A percentile compares a stretch with the other conserved stretches of the same genome.
Evolutionary conservation across 2,797 vertebrate species (phyloP).

Genomic region (Myotis daubentonii): DNA sequence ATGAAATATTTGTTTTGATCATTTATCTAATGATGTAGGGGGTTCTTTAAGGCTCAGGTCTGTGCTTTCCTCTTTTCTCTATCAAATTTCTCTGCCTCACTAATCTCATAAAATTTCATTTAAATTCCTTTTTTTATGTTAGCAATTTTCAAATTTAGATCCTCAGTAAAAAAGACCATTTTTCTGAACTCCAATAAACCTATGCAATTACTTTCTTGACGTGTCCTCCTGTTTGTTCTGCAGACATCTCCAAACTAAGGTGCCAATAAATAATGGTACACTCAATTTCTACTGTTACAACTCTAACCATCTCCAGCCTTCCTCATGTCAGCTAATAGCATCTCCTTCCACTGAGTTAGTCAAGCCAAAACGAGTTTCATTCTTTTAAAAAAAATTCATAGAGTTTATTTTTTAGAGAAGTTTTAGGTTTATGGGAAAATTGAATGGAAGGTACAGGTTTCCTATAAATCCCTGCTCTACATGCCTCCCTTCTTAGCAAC

Average conservation of each 20-base stretch:
- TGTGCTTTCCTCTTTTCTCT: background rate
- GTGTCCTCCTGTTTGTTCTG: background rate
- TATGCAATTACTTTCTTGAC: background rate
- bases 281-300: background rate
- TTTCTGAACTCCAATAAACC: background rate
- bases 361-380: background rate
- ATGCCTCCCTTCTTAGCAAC: background rate
- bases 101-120: background rate
- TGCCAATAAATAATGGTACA: no score
- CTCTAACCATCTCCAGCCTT: background rate
- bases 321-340: background rate
- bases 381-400: background rate
- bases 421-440: background rate
- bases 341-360: background rate
- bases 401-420: background rate
- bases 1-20: constrained; percentile 30
- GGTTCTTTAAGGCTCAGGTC: background rate
- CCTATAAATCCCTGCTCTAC: background rate
- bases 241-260: background rate
- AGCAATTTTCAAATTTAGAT: background rate
- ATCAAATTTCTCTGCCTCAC: background rate
- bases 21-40: background rate
- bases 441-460: background rate
- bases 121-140: background rate
- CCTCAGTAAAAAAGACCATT: background rate